phyloP scores from a whole-genome alignment of 2,113 vertebrate species.

The Bos taurus region ARS-UCD2.0 NC_037347.1:42314001-42314500 shows the following conservation, averaged over 20 bases:
- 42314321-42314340: neutral
- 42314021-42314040: neutral
- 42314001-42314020: neutral
- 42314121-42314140: neutral
- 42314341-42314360: slow-evolving; percentile 27
- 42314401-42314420: slow-evolving; percentile 45
- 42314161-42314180: slow-evolving; percentile 25
- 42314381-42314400: neutral
- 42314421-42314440: slow-evolving; percentile 58
- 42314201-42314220: neutral
- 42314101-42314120: neutral
- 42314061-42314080: neutral
- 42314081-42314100: neutral
- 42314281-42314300: slow-evolving; percentile 14
- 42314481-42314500: slow-evolving; percentile 31
- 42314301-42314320: neutral
- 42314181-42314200: neutral
- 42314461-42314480: slow-evolving; percentile 55
- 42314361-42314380: neutral
- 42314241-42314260: neutral
- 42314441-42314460: slow-evolving; percentile 66
- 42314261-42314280: neutral
- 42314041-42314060: neutral
- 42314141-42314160: neutral
- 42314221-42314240: neutral